phyloP scores from a whole-genome alignment of 2,113 vertebrate species.

The Corvus cornix region DNA sequence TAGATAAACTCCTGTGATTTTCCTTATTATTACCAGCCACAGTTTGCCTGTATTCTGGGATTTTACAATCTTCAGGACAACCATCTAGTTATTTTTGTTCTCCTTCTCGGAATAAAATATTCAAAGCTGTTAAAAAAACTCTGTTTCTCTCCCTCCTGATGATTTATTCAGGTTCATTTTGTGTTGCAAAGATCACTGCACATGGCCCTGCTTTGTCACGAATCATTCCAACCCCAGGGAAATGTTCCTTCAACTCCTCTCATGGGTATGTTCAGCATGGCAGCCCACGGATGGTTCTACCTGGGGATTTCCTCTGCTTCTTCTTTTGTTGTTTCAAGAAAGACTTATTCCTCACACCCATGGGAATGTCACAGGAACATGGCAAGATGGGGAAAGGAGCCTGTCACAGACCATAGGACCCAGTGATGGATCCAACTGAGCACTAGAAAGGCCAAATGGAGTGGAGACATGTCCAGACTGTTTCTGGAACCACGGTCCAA shows the following conservation, averaged over 20 bases:
- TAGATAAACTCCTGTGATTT: not conserved
- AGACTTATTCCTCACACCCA: not conserved
- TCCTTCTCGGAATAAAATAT: not conserved
- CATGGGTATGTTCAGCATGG: rapidly evolving
- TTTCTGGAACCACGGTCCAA: not conserved
- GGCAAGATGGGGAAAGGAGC: not conserved
- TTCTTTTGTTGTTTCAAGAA: not conserved
- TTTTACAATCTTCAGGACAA: not conserved
- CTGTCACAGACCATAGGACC: not conserved
- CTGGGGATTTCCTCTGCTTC: not conserved
- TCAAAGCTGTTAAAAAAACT: not conserved
- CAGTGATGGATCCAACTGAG: not conserved
- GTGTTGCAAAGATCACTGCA: not conserved
- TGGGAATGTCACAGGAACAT: not conserved
- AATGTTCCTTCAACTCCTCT: not conserved
- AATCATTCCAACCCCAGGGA: not conserved
- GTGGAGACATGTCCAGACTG: not conserved
- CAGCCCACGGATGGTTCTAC: not conserved
- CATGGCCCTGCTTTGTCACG: not conserved
- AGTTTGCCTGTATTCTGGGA: not conserved
- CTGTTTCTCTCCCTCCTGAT: not conserved
- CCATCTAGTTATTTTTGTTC: not conserved
- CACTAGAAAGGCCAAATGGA: not conserved
- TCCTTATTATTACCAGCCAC: not conserved
- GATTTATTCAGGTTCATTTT: not conserved